Evolutionary conservation across 1,140 invertebrate species (phyloP).

Genomic region (Pissodes strobi): DNA sequence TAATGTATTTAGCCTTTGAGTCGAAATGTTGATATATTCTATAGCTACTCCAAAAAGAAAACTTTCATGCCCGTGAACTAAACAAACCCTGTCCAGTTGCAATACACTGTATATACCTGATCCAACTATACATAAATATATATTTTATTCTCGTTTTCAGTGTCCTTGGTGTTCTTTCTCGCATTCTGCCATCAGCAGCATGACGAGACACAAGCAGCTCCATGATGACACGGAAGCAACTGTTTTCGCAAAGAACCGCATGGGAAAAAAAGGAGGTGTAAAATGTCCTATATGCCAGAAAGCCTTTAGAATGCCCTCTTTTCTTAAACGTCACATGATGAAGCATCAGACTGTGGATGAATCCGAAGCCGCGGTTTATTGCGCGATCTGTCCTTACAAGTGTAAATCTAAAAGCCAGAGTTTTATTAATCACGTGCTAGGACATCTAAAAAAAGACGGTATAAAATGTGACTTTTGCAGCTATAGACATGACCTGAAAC

Average conservation of each 20-base stretch:
- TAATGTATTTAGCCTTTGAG: too few relatives aligned
- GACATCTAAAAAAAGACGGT: background rate
- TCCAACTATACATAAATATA: too few relatives aligned
- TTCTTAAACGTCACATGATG: background rate
- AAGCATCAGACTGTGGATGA: background rate
- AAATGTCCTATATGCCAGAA: background rate
- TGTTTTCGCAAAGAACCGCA: background rate
- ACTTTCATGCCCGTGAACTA: too few relatives aligned
- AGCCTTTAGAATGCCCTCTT: background rate
- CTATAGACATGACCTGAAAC: conserved; percentile 1
- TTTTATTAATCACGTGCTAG: background rate
- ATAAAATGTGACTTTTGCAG: background rate
- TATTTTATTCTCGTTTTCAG: too few relatives aligned
- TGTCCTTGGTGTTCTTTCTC: too few relatives aligned
- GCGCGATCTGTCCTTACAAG: background rate
- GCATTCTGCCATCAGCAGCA: too few relatives aligned
- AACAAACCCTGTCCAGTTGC: too few relatives aligned
- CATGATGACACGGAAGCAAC: background rate
- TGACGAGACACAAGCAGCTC: background rate
- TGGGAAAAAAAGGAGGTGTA: background rate
- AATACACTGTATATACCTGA: too few relatives aligned
- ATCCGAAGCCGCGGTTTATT: background rate
- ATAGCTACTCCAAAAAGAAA: too few relatives aligned
- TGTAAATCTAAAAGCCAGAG: background rate
- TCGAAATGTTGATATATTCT: too few relatives aligned